These are phyloP conservation scores for Drosophila quasianomalipes DNA, from an alignment of 2,888 invertebrate genomes.

Conservation along the genomic window DNA sequence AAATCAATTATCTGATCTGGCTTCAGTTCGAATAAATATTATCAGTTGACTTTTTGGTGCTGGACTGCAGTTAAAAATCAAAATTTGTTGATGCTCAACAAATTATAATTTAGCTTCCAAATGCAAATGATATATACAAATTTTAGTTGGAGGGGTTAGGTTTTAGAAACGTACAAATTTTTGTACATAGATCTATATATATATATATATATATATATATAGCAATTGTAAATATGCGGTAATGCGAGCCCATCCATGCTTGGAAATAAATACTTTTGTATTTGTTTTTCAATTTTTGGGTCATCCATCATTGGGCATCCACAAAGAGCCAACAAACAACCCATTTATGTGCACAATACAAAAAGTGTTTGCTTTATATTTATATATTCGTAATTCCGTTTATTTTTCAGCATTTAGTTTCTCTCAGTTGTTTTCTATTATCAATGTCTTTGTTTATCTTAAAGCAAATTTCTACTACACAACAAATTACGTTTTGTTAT, in stretches of 20 bases:
- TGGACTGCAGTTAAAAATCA: neutral
- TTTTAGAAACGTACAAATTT: neutral
- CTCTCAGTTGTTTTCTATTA: slow-evolving; percentile 24
- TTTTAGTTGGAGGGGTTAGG: neutral
- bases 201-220: no score
- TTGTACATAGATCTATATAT: neutral
- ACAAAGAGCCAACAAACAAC: slow-evolving; percentile 9
- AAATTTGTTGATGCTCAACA: neutral
- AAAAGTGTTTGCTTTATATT: slow-evolving; percentile 34
- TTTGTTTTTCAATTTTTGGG: neutral
- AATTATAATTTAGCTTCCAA: neutral
- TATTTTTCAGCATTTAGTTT: slow-evolving; percentile 54
- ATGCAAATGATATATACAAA: neutral
- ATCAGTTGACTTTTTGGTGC: no score
- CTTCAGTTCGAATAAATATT: neutral
- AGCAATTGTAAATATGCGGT: neutral
- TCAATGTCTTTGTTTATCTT: slow-evolving; percentile 55
- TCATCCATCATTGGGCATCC: slow-evolving; percentile 32
- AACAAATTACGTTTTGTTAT: slow-evolving; percentile 41
- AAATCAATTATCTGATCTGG: neutral
- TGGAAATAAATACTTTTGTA: neutral
- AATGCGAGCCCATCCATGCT: neutral
- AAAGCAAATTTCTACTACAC: slow-evolving; percentile 46
- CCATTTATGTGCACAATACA: neutral
- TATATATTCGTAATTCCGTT: slow-evolving; percentile 51